These are phyloP conservation scores for Oryzias dopingdopingensis DNA, from an alignment of 2,797 vertebrate genomes.

Conservation along the genomic window DNA sequence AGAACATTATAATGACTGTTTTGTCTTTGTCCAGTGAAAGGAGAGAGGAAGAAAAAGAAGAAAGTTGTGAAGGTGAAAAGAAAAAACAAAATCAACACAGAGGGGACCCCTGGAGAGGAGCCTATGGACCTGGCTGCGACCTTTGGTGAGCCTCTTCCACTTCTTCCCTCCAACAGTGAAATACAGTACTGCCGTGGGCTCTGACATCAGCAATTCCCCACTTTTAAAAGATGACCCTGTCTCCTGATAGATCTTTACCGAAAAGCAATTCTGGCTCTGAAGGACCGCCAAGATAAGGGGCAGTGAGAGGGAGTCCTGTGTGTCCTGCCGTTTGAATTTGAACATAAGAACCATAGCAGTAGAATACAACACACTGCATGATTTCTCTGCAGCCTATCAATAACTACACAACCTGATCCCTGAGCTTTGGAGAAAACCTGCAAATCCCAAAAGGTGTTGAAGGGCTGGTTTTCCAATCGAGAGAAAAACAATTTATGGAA, in stretches of 20 bases:
- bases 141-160: slow-evolving; percentile 72
- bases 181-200: slow-evolving; percentile 28
- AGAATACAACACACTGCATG: slow-evolving; percentile 1
- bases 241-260: slow-evolving; percentile 82
- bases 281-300: slow-evolving; percentile 77
- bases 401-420: slow-evolving; percentile 18
- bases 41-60: slow-evolving; percentile 69
- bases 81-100: slow-evolving; percentile 83
- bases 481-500: neutral
- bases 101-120: slow-evolving; percentile 58
- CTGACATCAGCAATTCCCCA: slow-evolving; percentile 26
- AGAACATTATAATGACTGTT: neutral
- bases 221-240: slow-evolving; percentile 46
- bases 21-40: slow-evolving; percentile 43
- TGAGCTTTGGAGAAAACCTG: slow-evolving; percentile 35
- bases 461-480: slow-evolving; percentile 26
- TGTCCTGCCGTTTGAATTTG: slow-evolving; percentile 20
- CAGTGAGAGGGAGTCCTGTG: slow-evolving; percentile 41
- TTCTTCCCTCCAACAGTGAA: slow-evolving; percentile 20
- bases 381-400: slow-evolving; percentile 11
- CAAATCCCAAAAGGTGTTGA: slow-evolving; percentile 40
- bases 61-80: slow-evolving; percentile 66
- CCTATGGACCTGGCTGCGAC: slow-evolving; percentile 74
- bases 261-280: slow-evolving; percentile 84
- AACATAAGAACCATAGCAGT: slow-evolving; percentile 18